Percentiles rank a stretch among this genome's conserved stretches.
Conservation (phyloP, 2,113 vertebrate species). For the Siphamia tubifer region DNA sequence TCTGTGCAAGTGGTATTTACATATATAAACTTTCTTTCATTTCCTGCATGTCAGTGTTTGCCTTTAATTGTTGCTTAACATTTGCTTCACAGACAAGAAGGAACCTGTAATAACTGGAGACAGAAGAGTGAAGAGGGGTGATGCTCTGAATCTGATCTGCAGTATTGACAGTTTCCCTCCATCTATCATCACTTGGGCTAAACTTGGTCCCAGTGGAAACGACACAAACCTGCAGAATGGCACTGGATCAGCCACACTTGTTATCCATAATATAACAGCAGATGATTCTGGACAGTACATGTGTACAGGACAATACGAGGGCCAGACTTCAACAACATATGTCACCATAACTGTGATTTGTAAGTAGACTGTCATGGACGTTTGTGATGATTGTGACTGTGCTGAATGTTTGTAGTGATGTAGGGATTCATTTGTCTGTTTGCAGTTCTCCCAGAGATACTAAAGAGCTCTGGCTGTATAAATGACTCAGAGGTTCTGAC, state of each 20-base stretch:
- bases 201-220: not conserved
- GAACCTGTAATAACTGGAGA: not conserved
- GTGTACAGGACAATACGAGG: constrained; percentile 31
- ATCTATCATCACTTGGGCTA: not conserved
- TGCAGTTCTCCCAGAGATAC: constrained; percentile 18
- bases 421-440: not conserved
- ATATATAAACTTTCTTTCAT: not conserved
- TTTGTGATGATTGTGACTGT: too few species aligned
- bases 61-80: not conserved
- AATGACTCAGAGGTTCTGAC: constrained; percentile 8
- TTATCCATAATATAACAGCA: not conserved
- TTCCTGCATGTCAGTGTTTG: not conserved
- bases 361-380: constrained; percentile 17
- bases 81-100: not conserved
- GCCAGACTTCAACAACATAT: not conserved
- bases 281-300: constrained; percentile 7
- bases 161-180: constrained; percentile 25
- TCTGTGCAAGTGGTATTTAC: too few species aligned
- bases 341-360: constrained; percentile 29
- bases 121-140: not conserved
- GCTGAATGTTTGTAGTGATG: not conserved
- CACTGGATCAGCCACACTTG: not conserved
- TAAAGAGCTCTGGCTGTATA: constrained; percentile 21
- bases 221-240: not conserved
- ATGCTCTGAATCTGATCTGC: not conserved